Conservation (phyloP, 2,113 vertebrate species). For the Rhea pennata region DNA sequence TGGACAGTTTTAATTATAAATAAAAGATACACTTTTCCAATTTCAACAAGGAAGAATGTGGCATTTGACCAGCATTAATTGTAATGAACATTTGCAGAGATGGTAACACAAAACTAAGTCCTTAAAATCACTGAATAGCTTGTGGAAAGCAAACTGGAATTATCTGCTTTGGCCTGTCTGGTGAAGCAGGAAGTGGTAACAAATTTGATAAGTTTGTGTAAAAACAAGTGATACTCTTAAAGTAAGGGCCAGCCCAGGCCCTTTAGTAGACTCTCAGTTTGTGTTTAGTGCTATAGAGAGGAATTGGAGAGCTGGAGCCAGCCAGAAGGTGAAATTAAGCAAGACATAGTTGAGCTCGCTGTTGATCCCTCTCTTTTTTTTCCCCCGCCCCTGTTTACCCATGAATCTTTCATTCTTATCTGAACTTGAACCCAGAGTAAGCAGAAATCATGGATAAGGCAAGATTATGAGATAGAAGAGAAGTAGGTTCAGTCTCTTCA, state of each 20-base stretch:
- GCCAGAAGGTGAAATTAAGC: neutral
- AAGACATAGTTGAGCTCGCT: neutral
- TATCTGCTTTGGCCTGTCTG: neutral
- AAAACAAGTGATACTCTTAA: neutral
- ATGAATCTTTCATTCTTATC: neutral
- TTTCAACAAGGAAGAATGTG: neutral
- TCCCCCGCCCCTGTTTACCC: neutral
- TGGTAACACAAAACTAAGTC: neutral
- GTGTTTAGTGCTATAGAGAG: too few relatives aligned
- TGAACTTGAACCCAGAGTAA: neutral
- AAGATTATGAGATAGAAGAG: neutral
- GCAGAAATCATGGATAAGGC: neutral
- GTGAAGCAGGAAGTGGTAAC: neutral
- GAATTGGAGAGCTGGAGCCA: neutral
- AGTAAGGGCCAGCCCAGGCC: neutral
- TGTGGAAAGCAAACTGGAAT: neutral
- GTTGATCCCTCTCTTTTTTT: neutral
- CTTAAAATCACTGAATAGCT: neutral
- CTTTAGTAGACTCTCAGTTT: neutral
- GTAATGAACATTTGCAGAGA: neutral
- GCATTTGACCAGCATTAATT: neutral
- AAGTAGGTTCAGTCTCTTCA: neutral
- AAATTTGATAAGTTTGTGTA: neutral
- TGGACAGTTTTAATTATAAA: neutral
- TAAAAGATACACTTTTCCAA: neutral